These are phyloP conservation scores for Luffia ferchaultella DNA, from an alignment of 2,888 invertebrate species.

Conservation along the genomic window DNA sequence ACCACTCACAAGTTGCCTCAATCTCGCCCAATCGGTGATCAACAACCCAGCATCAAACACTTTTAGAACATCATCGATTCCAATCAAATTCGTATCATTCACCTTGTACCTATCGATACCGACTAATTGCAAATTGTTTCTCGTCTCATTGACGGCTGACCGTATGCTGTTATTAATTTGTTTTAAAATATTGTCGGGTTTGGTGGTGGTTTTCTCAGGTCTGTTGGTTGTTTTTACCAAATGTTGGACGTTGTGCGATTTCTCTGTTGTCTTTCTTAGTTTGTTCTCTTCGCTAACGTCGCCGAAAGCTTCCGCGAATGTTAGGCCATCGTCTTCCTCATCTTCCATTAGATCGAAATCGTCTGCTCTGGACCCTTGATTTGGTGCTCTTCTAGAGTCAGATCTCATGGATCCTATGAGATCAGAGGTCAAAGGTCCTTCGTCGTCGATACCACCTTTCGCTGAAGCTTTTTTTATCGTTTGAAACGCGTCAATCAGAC, in stretches of 20 bases:
- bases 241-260: conserved; percentile 55
- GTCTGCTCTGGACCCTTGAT: conserved; percentile 24
- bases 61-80: conserved; percentile 61
- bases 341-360: conserved; percentile 46
- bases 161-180: conserved; percentile 40
- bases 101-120: not conserved
- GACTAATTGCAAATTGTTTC: conserved; percentile 20
- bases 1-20: conserved; percentile 48
- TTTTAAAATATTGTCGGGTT: conserved; percentile 31
- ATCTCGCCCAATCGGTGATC: conserved; percentile 61
- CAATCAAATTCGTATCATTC: conserved; percentile 15
- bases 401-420: conserved; percentile 37
- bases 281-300: conserved; percentile 26
- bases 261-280: conserved; percentile 37
- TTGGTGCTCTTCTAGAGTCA: conserved; percentile 15
- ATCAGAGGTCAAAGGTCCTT: conserved; percentile 34
- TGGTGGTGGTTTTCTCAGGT: conserved; percentile 32
- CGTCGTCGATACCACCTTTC: conserved; percentile 43
- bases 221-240: conserved; percentile 43
- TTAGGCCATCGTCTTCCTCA: conserved; percentile 45
- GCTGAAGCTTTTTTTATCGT: conserved; percentile 51
- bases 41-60: conserved; percentile 65
- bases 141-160: conserved; percentile 44
- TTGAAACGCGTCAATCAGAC: conserved; percentile 54
- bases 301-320: conserved; percentile 42